Evolutionary conservation across 2,797 vertebrate genomes (phyloP).

Genomic region (Dendrocincla fuliginosa): DNA sequence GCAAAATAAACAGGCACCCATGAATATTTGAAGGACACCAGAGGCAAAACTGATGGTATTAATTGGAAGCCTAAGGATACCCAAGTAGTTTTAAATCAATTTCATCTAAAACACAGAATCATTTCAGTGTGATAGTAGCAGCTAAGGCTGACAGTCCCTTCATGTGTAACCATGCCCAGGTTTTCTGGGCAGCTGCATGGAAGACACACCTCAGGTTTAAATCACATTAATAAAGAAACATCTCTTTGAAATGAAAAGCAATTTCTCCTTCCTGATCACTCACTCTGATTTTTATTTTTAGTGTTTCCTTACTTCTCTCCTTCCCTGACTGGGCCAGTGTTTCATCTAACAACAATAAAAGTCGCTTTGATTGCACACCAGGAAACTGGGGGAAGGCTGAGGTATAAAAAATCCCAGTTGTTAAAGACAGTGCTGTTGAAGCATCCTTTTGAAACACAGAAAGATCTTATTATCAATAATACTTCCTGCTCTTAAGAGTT

Average conservation of each 20-base stretch:
- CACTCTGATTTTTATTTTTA: background rate
- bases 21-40: constrained; percentile 29
- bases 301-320: background rate
- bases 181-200: background rate
- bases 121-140: background rate
- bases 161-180: rapidly evolving
- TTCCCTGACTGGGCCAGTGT: background rate
- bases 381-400: background rate
- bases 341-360: background rate
- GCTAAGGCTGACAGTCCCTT: background rate
- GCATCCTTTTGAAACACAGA: background rate
- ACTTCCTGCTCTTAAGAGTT: background rate
- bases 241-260: background rate
- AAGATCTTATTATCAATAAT: background rate
- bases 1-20: background rate
- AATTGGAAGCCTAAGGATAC: background rate
- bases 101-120: background rate
- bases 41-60: background rate
- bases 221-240: background rate
- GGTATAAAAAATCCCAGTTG: background rate
- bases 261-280: background rate
- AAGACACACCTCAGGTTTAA: background rate
- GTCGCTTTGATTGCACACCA: background rate
- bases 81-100: background rate
- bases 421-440: background rate